Base-by-base conservation (phyloP, 2,113 vertebrate genomes). In the Aleadryas rufinucha region DNA sequence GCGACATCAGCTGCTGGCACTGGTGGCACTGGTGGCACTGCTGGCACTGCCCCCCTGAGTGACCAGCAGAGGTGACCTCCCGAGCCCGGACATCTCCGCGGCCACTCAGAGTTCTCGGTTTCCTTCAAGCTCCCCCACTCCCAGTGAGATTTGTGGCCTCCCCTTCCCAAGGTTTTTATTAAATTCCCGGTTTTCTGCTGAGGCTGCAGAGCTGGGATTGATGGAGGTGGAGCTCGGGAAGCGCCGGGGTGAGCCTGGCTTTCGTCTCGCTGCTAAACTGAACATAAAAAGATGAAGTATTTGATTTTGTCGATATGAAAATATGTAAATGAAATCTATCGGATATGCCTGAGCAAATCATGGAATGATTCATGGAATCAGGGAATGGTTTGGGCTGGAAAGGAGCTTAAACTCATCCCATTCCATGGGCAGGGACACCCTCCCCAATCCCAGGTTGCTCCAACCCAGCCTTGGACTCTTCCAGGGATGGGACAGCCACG, bases 11-110 rank as follows among this genome's bases (percentile, higher is more conserved):
- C 37, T 10, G 69, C 10, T 10, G 61, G 28, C 28, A 42, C 33
- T 5, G 42, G 0, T 15, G 42, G 10, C 42, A 24, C 22, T 1
- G 21, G 1, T 13, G 28, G 11, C 15, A 17, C n/a, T 5, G 54
- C 0, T 21, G 70, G 31, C 41, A 45, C 8, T 24, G 33, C 42
- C 44, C 65, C 94, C 8, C 20, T 8, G 20, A 28, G 50, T 22
- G 68, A 56, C 69, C 92, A 20, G n/a, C 59, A 7, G 54, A 65
- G 41, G 60, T 71, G 57, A 37, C 56, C 56, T 1, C 56, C 49
- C 1, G 33, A 53, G 72, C 45, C 57, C 78, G n/a, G 85, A 15
- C 76, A 44, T 24, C 74, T 84, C 85, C 28, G 12, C 54, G 33
- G 54, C 11, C 10, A 27, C 35, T 72, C 85, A 26, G 89, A 50